These are phyloP conservation scores for Seriola quinqueradiata DNA, from an alignment of 2,113 vertebrate genomes.

Conservation along the genomic window DNA sequence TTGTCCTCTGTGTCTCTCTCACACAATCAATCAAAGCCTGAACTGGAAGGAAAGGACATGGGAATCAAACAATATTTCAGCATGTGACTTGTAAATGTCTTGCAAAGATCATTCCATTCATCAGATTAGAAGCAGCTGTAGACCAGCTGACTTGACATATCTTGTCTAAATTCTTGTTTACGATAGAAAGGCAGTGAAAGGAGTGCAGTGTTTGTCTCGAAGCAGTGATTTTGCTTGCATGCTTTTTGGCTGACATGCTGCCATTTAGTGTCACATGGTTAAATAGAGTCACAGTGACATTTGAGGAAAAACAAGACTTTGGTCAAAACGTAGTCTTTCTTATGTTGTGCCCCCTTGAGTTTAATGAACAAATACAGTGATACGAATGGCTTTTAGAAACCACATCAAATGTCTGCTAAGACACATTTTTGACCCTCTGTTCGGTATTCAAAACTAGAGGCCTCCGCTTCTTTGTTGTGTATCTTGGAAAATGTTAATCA, in stretches of 20 bases:
- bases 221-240: constrained; percentile 5
- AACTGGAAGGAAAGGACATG: not conserved
- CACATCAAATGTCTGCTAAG: not conserved
- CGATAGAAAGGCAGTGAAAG: constrained; percentile 10
- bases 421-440: constrained; percentile 20
- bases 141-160: constrained; percentile 27
- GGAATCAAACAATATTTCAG: constrained; percentile 12
- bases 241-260: not conserved
- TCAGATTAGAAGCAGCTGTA: not conserved
- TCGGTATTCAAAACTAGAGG: not conserved
- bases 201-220: constrained; percentile 15
- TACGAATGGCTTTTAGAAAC: not conserved
- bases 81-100: constrained; percentile 8
- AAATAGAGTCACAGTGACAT: constrained; percentile 16
- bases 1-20: constrained; percentile 22
- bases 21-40: constrained; percentile 56
- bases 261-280: constrained; percentile 14
- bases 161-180: constrained; percentile 37
- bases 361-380: constrained; percentile 1
- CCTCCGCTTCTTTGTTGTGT: not conserved
- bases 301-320: constrained; percentile 9
- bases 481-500: constrained; percentile 9
- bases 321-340: not conserved
- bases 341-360: not conserved
- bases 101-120: not conserved